Evolutionary conservation across 2,888 invertebrate species (phyloP).

Genomic region (Glaucopsyche alexis): DNA sequence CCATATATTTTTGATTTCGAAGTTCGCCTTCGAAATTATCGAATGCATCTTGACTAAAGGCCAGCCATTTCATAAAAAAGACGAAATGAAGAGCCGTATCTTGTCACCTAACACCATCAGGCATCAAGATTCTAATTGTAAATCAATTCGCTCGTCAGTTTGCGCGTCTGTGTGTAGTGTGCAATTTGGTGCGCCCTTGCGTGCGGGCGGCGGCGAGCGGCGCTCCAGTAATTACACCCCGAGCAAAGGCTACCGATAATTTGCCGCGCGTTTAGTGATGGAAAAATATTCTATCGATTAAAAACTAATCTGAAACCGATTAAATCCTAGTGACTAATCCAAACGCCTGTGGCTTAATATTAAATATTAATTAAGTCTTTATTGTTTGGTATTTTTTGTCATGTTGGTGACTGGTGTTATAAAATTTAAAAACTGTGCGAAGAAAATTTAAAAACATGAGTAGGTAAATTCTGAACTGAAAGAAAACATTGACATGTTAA

Average conservation of each 20-base stretch:
- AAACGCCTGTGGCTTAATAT: neutral
- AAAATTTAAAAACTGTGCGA: too few species aligned
- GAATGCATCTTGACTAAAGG: too few species aligned
- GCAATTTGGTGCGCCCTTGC: slow-evolving; percentile 60
- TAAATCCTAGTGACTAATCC: neutral
- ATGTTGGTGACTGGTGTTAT: too few species aligned
- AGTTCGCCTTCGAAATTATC: too few species aligned
- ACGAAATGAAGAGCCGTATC: too few species aligned
- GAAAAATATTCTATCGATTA: slow-evolving; percentile 29
- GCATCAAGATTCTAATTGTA: neutral
- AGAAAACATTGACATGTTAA: neutral
- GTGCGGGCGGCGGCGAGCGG: slow-evolving; percentile 51
- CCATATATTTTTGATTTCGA: too few species aligned
- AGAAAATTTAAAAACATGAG: too few species aligned
- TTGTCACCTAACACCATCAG: too few species aligned
- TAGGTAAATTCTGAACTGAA: too few species aligned
- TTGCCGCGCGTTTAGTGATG: slow-evolving; percentile 51
- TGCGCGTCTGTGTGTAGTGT: slow-evolving; percentile 34
- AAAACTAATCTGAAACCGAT: slow-evolving; percentile 13
- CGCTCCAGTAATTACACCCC: slow-evolving; percentile 66
- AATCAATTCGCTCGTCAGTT: slow-evolving; percentile 30
- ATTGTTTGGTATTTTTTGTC: too few species aligned
- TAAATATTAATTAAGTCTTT: too few species aligned
- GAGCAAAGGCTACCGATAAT: slow-evolving; percentile 64
- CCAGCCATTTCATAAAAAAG: too few species aligned